These are phyloP conservation scores for Drosophila maculinotata DNA, from an alignment of 2,888 invertebrate genomes.

Conservation along the genomic window DNA sequence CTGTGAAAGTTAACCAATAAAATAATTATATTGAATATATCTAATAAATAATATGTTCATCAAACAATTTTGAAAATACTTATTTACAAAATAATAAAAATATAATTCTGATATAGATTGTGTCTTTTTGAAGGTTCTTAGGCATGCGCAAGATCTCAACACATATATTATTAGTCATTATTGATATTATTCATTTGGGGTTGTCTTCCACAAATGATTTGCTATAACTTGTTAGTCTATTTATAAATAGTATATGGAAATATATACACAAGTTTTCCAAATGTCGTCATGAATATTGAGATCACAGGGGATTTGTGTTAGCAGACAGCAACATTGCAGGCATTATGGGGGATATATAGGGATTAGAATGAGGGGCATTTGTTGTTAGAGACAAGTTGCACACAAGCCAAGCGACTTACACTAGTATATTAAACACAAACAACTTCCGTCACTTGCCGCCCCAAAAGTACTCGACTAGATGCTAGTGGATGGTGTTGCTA, in stretches of 20 bases:
- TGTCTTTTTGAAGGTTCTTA: not conserved
- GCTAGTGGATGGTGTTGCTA: conserved; percentile 53
- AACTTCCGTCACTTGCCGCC: conserved; percentile 65
- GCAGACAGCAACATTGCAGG: conserved; percentile 21
- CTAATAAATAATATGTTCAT: too few relatives aligned
- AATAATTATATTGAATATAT: not conserved
- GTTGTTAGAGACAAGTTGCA: conserved; percentile 41
- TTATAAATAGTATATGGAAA: not conserved
- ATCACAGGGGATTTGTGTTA: conserved; percentile 40
- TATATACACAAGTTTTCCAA: conserved; percentile 13
- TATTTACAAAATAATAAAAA: too few relatives aligned
- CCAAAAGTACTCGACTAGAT: conserved; percentile 46
- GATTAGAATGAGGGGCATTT: conserved; percentile 35
- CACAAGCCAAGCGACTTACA: conserved; percentile 71
- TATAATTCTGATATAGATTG: too few relatives aligned
- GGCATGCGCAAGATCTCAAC: not conserved
- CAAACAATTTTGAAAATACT: too few relatives aligned
- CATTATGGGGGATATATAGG: conserved; percentile 2
- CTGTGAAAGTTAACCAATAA: not conserved
- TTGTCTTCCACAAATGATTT: not conserved
- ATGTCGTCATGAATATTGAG: conserved; percentile 1
- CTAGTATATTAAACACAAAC: conserved; percentile 62
- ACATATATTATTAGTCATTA: too few relatives aligned
- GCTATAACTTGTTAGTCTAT: not conserved
- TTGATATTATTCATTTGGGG: too few relatives aligned